A percentile compares a stretch with the other conserved stretches of the same genome.
phyloP scores from a whole-genome alignment of 2,113 vertebrate species.

The Terrapene triunguis region DNA sequence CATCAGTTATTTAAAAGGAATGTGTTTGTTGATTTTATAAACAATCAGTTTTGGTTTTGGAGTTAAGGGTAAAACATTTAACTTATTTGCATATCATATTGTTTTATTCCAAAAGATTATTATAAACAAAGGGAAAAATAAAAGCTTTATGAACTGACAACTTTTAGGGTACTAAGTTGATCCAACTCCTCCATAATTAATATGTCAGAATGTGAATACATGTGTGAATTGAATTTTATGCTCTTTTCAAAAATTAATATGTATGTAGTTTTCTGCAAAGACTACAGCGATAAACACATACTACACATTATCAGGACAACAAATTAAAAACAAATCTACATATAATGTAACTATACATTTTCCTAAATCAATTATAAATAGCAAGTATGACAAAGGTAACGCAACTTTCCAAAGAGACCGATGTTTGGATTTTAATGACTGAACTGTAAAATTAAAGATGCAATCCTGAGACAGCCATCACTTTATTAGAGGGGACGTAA shows the following conservation, averaged over 20 bases:
- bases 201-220: background rate
- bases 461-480: background rate
- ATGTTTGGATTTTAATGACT: slow-evolving; percentile 17
- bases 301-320: background rate
- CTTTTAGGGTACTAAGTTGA: slow-evolving; percentile 7
- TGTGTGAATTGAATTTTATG: background rate
- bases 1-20: background rate
- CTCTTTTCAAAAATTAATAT: background rate
- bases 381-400: background rate
- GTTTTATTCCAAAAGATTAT: background rate
- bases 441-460: background rate
- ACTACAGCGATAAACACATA: background rate
- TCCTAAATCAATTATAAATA: slow-evolving; percentile 2
- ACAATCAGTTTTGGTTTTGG: background rate
- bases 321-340: background rate
- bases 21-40: background rate
- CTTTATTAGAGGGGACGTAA: slow-evolving; percentile 32
- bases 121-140: slow-evolving; percentile 13
- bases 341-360: background rate
- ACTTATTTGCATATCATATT: background rate
- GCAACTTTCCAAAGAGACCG: background rate
- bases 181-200: background rate
- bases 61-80: background rate
- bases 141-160: background rate
- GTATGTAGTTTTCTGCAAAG: background rate